These are phyloP conservation scores for Brachyrhaphis roseni DNA, from an alignment of 2,797 vertebrate genomes.

Conservation along the genomic window DNA sequence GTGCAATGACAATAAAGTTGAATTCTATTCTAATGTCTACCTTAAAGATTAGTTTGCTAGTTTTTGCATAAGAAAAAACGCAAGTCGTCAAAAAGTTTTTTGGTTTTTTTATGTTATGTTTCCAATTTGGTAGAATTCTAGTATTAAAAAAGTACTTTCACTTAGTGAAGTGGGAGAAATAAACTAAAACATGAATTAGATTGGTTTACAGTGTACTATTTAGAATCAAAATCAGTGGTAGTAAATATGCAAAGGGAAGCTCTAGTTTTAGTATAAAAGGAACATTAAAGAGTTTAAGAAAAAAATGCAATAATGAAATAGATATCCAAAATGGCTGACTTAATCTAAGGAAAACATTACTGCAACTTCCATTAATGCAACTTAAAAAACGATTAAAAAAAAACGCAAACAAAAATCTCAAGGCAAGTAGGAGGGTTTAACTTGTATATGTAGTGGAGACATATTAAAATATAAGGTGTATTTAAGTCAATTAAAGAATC, in stretches of 20 bases:
- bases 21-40: too few relatives aligned
- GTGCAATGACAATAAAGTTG: too few relatives aligned
- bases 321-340: neutral
- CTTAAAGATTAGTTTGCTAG: neutral
- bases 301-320: neutral
- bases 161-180: neutral
- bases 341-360: neutral
- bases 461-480: neutral
- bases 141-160: neutral
- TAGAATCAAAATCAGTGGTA: neutral
- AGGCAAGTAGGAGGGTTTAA: neutral
- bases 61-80: neutral
- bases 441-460: neutral
- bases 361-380: neutral
- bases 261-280: neutral
- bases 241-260: neutral
- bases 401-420: neutral
- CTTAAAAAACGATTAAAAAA: neutral
- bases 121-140: neutral
- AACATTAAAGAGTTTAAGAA: neutral
- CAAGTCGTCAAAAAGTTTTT: neutral
- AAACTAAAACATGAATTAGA: neutral
- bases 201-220: neutral
- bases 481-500: neutral
- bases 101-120: neutral